These are phyloP conservation scores for Nycticryphes semicollaris DNA, from an alignment of 2,113 vertebrate genomes.

Conservation along the genomic window DNA sequence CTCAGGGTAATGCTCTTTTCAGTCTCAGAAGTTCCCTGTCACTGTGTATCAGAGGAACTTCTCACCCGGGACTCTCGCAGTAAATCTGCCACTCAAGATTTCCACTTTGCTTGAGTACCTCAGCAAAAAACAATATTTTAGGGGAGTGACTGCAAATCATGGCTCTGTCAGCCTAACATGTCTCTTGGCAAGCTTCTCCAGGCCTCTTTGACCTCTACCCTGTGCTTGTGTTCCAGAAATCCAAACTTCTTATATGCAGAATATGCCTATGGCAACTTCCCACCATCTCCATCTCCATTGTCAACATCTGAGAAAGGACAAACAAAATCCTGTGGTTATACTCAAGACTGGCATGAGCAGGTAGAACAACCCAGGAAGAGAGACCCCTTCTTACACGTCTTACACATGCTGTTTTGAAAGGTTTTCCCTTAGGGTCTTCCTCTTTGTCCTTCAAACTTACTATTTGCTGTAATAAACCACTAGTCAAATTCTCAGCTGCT, in stretches of 20 bases:
- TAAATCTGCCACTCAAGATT: background rate
- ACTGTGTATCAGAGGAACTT: background rate
- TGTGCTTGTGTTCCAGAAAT: background rate
- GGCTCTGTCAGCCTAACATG: background rate
- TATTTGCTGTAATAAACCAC: background rate
- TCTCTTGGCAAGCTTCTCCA: background rate
- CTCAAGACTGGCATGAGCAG: rapidly evolving
- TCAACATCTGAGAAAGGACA: background rate
- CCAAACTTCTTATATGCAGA: background rate
- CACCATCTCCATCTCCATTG: background rate
- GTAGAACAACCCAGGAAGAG: background rate
- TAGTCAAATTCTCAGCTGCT: background rate
- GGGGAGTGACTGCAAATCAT: background rate
- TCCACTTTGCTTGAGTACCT: background rate
- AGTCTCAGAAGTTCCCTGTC: background rate
- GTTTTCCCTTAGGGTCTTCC: background rate
- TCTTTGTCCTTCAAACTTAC: background rate
- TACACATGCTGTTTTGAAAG: background rate
- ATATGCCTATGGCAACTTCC: background rate
- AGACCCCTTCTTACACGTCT: background rate
- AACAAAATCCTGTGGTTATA: background rate
- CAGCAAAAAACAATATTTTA: background rate
- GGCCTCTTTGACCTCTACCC: background rate
- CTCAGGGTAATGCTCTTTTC: background rate
- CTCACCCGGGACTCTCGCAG: background rate